phyloP scores from a whole-genome alignment of 2,888 invertebrate genomes.

The Aquatica leii region DNA sequence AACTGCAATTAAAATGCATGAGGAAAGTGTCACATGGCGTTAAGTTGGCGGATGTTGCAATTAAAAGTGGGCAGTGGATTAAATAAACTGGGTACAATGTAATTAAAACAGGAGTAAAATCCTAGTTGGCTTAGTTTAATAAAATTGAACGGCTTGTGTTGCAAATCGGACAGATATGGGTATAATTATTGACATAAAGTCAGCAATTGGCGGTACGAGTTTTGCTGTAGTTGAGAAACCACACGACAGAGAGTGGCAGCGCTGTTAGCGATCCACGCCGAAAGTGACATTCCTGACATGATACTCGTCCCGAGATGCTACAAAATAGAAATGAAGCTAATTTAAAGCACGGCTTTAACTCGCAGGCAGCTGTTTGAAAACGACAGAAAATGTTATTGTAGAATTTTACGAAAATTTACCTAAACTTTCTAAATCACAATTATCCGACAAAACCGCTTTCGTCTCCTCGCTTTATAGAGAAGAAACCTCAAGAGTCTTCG shows the following conservation, averaged over 20 bases:
- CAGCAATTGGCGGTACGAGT: slow-evolving; percentile 40
- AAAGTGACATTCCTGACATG: slow-evolving; percentile 40
- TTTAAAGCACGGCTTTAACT: slow-evolving; percentile 33
- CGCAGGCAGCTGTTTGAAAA: slow-evolving; percentile 35
- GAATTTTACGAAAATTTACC: slow-evolving; percentile 20
- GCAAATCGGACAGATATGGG: slow-evolving; percentile 21
- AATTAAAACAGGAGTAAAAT: background rate
- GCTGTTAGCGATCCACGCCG: slow-evolving; percentile 37
- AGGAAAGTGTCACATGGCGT: background rate
- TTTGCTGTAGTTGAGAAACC: slow-evolving; percentile 45
- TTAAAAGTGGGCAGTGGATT: background rate
- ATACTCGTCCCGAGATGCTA: slow-evolving; percentile 35
- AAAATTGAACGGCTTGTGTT: background rate
- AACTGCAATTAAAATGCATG: background rate
- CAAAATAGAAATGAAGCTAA: slow-evolving; percentile 43
- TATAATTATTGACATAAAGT: slow-evolving; percentile 42
- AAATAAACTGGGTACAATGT: background rate
- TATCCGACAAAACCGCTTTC: slow-evolving; percentile 23
- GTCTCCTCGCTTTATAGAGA: background rate
- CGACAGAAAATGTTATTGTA: slow-evolving; percentile 37
- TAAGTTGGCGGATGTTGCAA: slow-evolving; percentile 13
- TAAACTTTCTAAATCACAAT: slow-evolving; percentile 25
- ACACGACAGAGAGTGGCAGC: slow-evolving; percentile 38
- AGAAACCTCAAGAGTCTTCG: background rate
- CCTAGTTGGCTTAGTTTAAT: no score